Conservation (phyloP, 2,113 vertebrate species). For the Aythya baeri region DNA sequence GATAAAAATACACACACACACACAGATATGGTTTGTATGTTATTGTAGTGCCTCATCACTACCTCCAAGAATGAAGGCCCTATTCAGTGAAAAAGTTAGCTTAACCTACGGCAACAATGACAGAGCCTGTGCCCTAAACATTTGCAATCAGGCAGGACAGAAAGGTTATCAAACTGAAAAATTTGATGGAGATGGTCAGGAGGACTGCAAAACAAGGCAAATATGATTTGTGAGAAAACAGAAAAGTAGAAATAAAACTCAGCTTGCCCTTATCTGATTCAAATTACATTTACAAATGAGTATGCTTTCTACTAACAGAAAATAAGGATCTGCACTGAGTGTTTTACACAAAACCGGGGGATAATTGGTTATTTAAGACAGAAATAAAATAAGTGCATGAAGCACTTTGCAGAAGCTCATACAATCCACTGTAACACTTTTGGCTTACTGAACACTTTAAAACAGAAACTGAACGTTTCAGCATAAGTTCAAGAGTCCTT, state of each 20-base stretch:
- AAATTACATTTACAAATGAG: not conserved
- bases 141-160: not conserved
- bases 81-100: not conserved
- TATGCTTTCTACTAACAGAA: not conserved
- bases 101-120: not conserved
- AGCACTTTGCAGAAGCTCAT: not conserved
- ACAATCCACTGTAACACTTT: not conserved
- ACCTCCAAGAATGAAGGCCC: not conserved
- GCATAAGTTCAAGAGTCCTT: not conserved
- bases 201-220: not conserved
- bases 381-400: not conserved
- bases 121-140: not conserved
- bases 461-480: slow-evolving; percentile 1
- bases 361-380: not conserved
- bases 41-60: not conserved
- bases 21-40: not conserved
- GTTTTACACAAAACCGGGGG: not conserved
- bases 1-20: not conserved
- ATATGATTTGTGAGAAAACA: not conserved
- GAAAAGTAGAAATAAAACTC: not conserved
- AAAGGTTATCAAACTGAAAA: not conserved
- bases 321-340: not conserved
- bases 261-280: not conserved
- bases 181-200: not conserved
- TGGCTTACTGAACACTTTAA: not conserved